phyloP scores from a whole-genome alignment of 2,888 invertebrate species.

The Gymnocheta viridis region DNA sequence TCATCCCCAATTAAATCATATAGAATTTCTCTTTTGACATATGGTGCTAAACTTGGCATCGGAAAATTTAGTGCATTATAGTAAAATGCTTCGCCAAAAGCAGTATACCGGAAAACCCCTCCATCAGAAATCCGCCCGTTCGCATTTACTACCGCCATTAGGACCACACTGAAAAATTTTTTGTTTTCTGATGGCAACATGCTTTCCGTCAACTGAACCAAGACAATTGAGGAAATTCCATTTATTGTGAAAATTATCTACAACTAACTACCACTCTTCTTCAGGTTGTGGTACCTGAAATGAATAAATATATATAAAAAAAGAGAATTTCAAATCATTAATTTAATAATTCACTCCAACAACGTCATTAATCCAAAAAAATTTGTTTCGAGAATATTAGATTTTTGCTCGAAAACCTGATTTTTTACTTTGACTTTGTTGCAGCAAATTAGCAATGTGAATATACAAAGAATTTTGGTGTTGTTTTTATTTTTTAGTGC shows the following conservation, averaged over 20 bases:
- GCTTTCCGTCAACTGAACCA: not conserved
- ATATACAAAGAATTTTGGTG: too few species aligned
- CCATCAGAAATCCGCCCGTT: not conserved
- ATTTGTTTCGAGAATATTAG: too few species aligned
- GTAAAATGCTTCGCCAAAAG: not conserved
- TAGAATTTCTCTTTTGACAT: not conserved
- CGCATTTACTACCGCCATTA: not conserved
- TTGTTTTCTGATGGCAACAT: not conserved
- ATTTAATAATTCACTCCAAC: too few species aligned
- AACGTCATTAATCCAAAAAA: too few species aligned
- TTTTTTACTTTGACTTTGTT: too few species aligned
- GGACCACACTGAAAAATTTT: not conserved
- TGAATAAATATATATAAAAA: too few species aligned
- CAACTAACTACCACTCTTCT: not conserved
- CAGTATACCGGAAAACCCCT: not conserved
- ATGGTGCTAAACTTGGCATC: not conserved
- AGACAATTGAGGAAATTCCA: too few species aligned
- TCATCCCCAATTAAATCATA: conserved; percentile 1
- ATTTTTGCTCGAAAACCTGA: too few species aligned
- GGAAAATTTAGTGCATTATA: not conserved
- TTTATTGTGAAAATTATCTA: not conserved
- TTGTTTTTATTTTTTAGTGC: too few species aligned
- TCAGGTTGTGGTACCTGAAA: not conserved
- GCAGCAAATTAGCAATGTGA: too few species aligned
- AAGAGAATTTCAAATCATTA: too few species aligned